A percentile compares a stretch with the other conserved stretches of the same genome.
Evolutionary conservation across 2,113 vertebrate genomes (phyloP).

Genomic region (Hemicordylus capensis): DNA sequence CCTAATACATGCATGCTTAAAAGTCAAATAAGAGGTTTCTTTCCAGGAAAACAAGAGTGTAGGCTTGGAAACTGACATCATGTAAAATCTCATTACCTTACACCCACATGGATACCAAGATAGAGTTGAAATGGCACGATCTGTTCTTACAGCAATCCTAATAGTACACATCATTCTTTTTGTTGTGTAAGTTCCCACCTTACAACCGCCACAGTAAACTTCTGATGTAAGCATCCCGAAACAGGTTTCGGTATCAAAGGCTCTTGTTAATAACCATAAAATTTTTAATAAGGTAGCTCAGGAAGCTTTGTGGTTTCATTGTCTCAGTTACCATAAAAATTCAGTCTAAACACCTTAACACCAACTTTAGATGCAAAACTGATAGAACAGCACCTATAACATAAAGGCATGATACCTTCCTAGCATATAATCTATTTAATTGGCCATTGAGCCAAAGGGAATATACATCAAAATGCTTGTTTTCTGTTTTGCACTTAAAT

Average conservation of each 20-base stretch:
- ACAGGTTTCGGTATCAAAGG: slow-evolving; percentile 62
- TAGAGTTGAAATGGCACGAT: slow-evolving; percentile 68
- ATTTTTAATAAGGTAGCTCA: slow-evolving; percentile 63
- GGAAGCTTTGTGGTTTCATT: slow-evolving; percentile 63
- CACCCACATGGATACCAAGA: slow-evolving; percentile 63
- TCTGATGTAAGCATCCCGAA: slow-evolving; percentile 58
- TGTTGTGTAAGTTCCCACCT: slow-evolving; percentile 47
- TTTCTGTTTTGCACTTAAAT: slow-evolving; percentile 64
- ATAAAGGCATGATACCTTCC: slow-evolving; percentile 36
- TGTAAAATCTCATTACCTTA: slow-evolving; percentile 66
- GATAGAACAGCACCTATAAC: slow-evolving; percentile 10
- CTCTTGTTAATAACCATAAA: slow-evolving; percentile 58
- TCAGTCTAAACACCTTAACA: slow-evolving; percentile 64
- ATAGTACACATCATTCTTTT: slow-evolving; percentile 51
- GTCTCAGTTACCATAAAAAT: slow-evolving; percentile 68
- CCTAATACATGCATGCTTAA: slow-evolving; percentile 28
- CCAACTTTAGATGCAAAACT: slow-evolving; percentile 35
- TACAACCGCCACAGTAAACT: slow-evolving; percentile 38
- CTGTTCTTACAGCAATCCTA: slow-evolving; percentile 56
- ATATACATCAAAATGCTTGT: slow-evolving; percentile 61
- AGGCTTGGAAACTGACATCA: slow-evolving; percentile 66
- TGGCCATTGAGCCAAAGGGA: slow-evolving; percentile 70
- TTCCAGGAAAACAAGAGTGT: slow-evolving; percentile 73
- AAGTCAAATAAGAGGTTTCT: slow-evolving; percentile 60
- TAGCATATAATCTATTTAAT: slow-evolving; percentile 47